Evolutionary conservation across 2,113 vertebrate genomes (phyloP), one percentile per base, ranked within the genome.

Genomic region (Megalops atlanticus): DNA sequence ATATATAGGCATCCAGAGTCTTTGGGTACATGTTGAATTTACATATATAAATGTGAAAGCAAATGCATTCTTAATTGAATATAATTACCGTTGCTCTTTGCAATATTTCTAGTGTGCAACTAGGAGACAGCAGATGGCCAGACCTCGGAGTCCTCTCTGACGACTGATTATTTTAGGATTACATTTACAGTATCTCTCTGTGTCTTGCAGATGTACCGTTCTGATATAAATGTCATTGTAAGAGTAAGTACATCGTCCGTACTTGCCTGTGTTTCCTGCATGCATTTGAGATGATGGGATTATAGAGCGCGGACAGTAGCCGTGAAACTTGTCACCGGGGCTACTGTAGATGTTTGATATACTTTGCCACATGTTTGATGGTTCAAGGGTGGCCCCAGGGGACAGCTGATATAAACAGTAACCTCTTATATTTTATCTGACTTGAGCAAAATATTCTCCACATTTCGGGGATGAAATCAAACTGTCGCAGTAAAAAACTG

Each of bases 361-460:
- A 4, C n/a, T 58, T 24, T 58, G 5, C 24, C 18, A 18, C 52
- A 6, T 58, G 21, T 58, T 10, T 64, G 58, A n/a, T 31, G n/a
- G 58, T 64, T 58, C 52, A 58, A 58, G 52, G 52, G 58, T 64
- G 58, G 27, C 58, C 58, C 58, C 58, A 64, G 58, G 58, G n/a
- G 58, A 64, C n/a, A n/a, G 15, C 18, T 24, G 52, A 58, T 21
- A n/a, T 58, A 64, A 64, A n/a, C 58, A 10, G 24, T 64, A n/a
- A 64, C 3, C 58, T n/a, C 10, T 3, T 8, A 24, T 3, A 10
- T 64, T 8, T 0, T 31, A 58, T n/a, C 52, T n/a, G n/a, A n/a
- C 4, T 6, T n/a, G 6, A 18, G 6, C 52, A 21, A 24, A n/a
- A 24, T n/a, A 24, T n/a, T 58, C n/a, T 58, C 24, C 52, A 58